phyloP scores from a whole-genome alignment of 2,888 invertebrate genomes.

The Drosophila cracens region DNA sequence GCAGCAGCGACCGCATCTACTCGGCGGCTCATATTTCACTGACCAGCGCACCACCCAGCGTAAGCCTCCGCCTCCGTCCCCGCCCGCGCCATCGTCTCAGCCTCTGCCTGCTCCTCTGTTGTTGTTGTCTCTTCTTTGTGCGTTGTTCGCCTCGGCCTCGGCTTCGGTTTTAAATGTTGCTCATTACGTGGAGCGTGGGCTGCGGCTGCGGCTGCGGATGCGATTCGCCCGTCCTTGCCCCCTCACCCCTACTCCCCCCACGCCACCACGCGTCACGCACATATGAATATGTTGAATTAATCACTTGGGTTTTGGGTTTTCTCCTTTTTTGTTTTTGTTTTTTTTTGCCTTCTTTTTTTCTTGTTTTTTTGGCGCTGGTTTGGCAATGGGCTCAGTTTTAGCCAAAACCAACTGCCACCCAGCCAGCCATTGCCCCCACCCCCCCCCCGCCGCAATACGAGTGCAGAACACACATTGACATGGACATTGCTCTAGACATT shows the following conservation, averaged over 20 bases:
- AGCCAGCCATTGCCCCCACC: neutral
- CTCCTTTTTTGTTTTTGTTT: conserved; percentile 35
- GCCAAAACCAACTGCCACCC: conserved; percentile 25
- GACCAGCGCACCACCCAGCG: conserved; percentile 40
- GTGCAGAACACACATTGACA: conserved; percentile 48
- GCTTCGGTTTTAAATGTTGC: conserved; percentile 25
- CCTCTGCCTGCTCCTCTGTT: neutral
- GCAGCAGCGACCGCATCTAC: conserved; percentile 23
- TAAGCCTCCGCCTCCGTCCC: neutral
- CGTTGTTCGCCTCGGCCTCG: conserved; percentile 11
- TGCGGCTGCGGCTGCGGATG: conserved; percentile 10
- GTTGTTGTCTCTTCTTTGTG: conserved; percentile 30
- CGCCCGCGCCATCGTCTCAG: neutral
- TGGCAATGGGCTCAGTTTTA: conserved; percentile 50
- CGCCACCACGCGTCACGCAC: conserved; percentile 54
- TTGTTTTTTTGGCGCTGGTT: conserved; percentile 7
- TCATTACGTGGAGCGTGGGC: conserved; percentile 40
- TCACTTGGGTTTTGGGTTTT: conserved; percentile 71
- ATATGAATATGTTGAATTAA: conserved; percentile 81
- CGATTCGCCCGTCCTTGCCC: conserved; percentile 4
- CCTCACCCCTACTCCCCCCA: neutral
- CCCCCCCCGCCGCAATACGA: conserved; percentile 2
- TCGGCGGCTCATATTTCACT: conserved; percentile 70
- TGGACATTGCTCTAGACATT: conserved; percentile 71
- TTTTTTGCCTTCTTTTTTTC: conserved; percentile 20